Percentiles rank a stretch among this genome's conserved stretches.
Conservation (phyloP, 2,888 invertebrate species). For the Ametastegia equiseti region DNA sequence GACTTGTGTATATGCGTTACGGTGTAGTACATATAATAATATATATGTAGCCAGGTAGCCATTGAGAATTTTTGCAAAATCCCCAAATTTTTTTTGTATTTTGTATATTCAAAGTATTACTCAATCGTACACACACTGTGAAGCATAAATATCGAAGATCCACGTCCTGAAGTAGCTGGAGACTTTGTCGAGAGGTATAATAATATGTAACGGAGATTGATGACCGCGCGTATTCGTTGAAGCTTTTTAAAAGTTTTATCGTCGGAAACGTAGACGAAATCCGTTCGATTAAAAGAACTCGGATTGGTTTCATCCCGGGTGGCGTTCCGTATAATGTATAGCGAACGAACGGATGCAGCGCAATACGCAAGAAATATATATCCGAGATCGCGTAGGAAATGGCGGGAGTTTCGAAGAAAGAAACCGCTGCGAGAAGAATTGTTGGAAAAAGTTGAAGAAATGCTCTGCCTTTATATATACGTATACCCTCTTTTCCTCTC, state of each 20-base stretch:
- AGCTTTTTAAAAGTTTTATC: constrained; percentile 28
- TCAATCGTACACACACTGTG: no score
- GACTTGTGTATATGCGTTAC: constrained; percentile 11
- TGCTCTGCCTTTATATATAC: constrained; percentile 68
- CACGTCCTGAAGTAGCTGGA: background rate
- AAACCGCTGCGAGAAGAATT: constrained; percentile 26
- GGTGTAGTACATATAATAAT: background rate
- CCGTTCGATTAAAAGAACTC: constrained; percentile 17
- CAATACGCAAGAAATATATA: constrained; percentile 26
- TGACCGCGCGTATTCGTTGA: background rate
- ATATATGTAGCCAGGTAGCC: background rate
- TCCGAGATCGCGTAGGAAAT: constrained; percentile 59
- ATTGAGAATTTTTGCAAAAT: no score
- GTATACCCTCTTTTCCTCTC: constrained; percentile 51
- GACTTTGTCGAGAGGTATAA: background rate
- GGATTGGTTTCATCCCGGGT: background rate
- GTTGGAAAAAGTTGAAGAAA: constrained; percentile 54
- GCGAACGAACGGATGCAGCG: background rate
- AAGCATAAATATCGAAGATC: background rate
- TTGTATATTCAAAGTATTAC: no score
- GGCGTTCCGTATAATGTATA: no score
- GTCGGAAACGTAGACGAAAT: constrained; percentile 1
- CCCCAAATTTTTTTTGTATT: background rate
- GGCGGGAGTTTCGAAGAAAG: constrained; percentile 6
- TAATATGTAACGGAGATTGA: background rate